Conservation (phyloP, 2,888 invertebrate species). For the Folsomia candida region DNA sequence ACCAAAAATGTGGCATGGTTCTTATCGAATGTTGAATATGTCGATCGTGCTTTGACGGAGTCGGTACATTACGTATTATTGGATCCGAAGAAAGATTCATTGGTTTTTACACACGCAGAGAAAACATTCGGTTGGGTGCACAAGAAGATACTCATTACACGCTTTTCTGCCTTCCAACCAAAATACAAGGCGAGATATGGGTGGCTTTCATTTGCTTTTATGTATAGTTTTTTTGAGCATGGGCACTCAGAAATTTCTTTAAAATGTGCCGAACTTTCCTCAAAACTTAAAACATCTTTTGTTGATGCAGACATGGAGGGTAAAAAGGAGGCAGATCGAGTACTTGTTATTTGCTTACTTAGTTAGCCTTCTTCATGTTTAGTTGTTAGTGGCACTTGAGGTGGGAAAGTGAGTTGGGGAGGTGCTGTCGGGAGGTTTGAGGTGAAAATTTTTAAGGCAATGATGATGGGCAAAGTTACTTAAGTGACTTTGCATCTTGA, state of each 20-base stretch:
- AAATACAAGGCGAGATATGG: neutral
- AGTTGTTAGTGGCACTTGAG: slow-evolving; percentile 40
- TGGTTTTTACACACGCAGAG: neutral
- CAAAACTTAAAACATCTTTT: neutral
- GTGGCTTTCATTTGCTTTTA: neutral
- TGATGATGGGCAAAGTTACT: too few relatives aligned
- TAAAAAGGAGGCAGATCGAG: neutral
- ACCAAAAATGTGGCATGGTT: too few relatives aligned
- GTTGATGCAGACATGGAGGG: neutral
- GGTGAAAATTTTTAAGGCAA: too few relatives aligned
- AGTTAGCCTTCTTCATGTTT: slow-evolving; percentile 11
- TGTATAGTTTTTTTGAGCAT: neutral
- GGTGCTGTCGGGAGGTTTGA: too few relatives aligned
- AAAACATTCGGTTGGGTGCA: slow-evolving; percentile 1
- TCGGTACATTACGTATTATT: neutral
- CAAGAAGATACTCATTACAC: slow-evolving; percentile 3
- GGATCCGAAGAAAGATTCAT: neutral
- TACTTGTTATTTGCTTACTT: neutral
- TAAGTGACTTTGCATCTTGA: too few relatives aligned
- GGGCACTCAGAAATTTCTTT: neutral
- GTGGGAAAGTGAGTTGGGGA: too few relatives aligned
- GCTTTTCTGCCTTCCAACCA: neutral
- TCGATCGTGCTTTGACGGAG: neutral
- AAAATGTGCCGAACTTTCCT: neutral
- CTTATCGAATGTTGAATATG: too few relatives aligned